Conservation (phyloP, 2,888 invertebrate species). For the Liodrosophila aerea region DNA sequence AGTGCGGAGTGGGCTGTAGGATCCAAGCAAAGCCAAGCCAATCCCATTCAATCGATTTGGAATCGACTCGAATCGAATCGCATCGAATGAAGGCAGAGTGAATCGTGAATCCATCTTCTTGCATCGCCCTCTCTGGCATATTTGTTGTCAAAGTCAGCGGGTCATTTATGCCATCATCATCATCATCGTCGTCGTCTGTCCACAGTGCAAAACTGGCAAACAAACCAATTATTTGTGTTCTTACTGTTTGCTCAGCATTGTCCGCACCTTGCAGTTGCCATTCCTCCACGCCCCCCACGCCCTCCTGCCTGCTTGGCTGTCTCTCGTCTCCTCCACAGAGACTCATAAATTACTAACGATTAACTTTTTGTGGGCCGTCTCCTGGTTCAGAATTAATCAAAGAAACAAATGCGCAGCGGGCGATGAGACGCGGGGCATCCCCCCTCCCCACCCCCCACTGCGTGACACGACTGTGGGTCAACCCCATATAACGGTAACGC, state of each 20-base stretch:
- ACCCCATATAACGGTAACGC: conserved; percentile 40
- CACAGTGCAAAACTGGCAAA: conserved; percentile 19
- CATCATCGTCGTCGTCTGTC: conserved; percentile 15
- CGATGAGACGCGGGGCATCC: conserved; percentile 9
- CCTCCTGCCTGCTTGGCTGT: background rate
- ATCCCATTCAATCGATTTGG: conserved; percentile 20
- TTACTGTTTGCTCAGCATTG: conserved; percentile 30
- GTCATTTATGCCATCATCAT: conserved; percentile 53
- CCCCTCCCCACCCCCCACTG: too few relatives aligned
- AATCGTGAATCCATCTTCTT: conserved; percentile 19
- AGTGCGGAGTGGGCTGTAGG: background rate
- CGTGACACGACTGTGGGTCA: too few relatives aligned
- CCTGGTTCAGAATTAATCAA: conserved; percentile 56
- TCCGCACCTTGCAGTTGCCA: conserved; percentile 41
- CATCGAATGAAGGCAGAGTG: conserved; percentile 18
- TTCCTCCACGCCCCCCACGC: background rate
- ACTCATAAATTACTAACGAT: conserved; percentile 73
- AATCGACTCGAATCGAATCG: conserved; percentile 31
- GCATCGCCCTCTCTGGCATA: conserved; percentile 14
- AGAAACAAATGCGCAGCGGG: conserved; percentile 57
- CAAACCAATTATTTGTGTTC: conserved; percentile 57
- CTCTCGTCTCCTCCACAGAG: conserved; percentile 32
- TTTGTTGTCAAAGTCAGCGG: conserved; percentile 62
- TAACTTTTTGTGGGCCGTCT: conserved; percentile 64
- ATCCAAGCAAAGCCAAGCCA: conserved; percentile 1